phyloP scores from a whole-genome alignment of 2,888 invertebrate genomes.

The Osmoderma eremita region DNA sequence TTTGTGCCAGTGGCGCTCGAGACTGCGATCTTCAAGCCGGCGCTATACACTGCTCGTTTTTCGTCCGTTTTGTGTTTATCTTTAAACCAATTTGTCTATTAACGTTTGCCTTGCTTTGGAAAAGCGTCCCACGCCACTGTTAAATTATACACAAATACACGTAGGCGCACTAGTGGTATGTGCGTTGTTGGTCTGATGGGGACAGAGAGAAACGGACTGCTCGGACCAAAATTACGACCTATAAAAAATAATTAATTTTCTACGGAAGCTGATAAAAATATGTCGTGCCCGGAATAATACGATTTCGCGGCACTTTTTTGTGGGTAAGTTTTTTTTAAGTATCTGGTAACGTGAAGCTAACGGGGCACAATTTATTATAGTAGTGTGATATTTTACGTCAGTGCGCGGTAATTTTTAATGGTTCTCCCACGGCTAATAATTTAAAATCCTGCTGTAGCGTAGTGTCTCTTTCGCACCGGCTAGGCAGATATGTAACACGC shows the following conservation, averaged over 20 bases:
- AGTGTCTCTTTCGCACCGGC: no score
- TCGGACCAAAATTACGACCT: constrained; percentile 26
- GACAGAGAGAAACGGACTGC: background rate
- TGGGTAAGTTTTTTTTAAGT: constrained; percentile 16
- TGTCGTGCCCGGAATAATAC: constrained; percentile 20
- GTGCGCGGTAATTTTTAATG: no score
- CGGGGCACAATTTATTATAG: constrained; percentile 10
- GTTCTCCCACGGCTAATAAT: no score
- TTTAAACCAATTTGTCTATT: constrained; percentile 36
- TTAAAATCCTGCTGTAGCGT: no score
- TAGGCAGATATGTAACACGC: no score
- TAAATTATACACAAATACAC: constrained; percentile 25
- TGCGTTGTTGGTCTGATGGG: background rate
- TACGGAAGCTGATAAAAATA: constrained; percentile 34
- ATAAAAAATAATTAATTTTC: constrained; percentile 37
- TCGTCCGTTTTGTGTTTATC: constrained; percentile 30
- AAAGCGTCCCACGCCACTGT: background rate
- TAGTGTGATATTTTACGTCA: no score
- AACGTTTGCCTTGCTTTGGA: constrained; percentile 31
- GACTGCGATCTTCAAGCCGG: background rate
- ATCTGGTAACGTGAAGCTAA: constrained; percentile 20
- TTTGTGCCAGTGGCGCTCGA: constrained; percentile 11
- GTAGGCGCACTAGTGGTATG: background rate
- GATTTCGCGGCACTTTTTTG: constrained; percentile 15
- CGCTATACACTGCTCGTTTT: constrained; percentile 5